These are phyloP conservation scores for Cephus spinipes DNA, from an alignment of 2,888 invertebrate genomes.

Conservation along the genomic window DNA sequence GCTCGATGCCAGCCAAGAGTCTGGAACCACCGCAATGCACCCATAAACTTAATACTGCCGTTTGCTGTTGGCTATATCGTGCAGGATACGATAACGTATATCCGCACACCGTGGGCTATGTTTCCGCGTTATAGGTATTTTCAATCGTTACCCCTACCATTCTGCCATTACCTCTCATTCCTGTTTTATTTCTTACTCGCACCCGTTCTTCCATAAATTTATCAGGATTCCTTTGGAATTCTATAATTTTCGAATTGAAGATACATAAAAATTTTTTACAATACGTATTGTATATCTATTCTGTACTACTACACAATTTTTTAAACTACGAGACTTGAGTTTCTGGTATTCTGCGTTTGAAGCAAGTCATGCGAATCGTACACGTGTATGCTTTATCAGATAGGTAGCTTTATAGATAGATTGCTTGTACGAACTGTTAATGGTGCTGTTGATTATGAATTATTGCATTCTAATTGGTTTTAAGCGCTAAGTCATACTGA, in stretches of 20 bases:
- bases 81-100: conserved; percentile 46
- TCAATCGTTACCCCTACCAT: conserved; percentile 29
- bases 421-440: neutral
- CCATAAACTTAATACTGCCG: conserved; percentile 58
- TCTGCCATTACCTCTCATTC: neutral
- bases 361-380: neutral
- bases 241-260: neutral
- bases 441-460: neutral
- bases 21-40: conserved; percentile 60
- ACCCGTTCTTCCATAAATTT: neutral
- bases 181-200: neutral
- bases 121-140: conserved; percentile 32
- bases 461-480: neutral
- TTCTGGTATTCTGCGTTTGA: neutral
- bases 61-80: conserved; percentile 27
- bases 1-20: conserved; percentile 43
- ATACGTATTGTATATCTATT: neutral
- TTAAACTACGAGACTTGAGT: neutral
- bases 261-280: neutral
- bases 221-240: neutral
- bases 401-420: neutral
- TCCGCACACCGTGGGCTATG: conserved; percentile 29
- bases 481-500: neutral
- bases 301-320: neutral
- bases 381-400: neutral